Evolutionary conservation across 2,113 vertebrate species (phyloP).

Genomic region (Leucoraja erinaceus): DNA sequence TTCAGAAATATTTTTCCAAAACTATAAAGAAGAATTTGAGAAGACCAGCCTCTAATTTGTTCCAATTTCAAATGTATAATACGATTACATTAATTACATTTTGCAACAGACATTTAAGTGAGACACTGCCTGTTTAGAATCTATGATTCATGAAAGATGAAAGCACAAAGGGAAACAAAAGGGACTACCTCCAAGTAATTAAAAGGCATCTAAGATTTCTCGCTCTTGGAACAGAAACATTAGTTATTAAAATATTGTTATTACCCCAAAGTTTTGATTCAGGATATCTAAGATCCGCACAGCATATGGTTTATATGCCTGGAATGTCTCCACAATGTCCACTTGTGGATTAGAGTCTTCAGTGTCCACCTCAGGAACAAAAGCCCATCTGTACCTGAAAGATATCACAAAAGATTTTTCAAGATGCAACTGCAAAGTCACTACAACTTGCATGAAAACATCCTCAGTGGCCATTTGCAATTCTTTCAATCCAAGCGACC

Average conservation of each 20-base stretch:
- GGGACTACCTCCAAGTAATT: background rate
- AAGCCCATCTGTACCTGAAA: constrained; percentile 90
- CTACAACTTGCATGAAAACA: background rate
- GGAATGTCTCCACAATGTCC: constrained; percentile 69
- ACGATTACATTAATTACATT: background rate
- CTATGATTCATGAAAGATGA: background rate
- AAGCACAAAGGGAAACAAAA: background rate
- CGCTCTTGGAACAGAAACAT: background rate
- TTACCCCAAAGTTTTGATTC: constrained; percentile 70
- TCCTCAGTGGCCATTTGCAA: too few species aligned
- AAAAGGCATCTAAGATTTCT: background rate
- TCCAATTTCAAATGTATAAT: background rate
- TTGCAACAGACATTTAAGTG: background rate
- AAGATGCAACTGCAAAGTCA: background rate
- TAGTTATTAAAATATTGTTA: too few species aligned
- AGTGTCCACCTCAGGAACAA: constrained; percentile 90
- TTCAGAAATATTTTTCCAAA: background rate
- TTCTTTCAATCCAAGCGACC: too few species aligned
- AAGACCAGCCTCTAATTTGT: background rate
- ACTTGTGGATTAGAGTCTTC: constrained; percentile 58
- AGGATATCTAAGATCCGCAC: constrained; percentile 73
- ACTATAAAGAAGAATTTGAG: background rate
- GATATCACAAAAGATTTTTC: background rate
- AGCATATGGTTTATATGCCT: constrained; percentile 77
- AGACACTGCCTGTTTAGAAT: background rate